Evolutionary conservation across 1,140 invertebrate species (phyloP), one percentile per base, ranked within the genome.

Genomic region (Carposina sasakii): DNA sequence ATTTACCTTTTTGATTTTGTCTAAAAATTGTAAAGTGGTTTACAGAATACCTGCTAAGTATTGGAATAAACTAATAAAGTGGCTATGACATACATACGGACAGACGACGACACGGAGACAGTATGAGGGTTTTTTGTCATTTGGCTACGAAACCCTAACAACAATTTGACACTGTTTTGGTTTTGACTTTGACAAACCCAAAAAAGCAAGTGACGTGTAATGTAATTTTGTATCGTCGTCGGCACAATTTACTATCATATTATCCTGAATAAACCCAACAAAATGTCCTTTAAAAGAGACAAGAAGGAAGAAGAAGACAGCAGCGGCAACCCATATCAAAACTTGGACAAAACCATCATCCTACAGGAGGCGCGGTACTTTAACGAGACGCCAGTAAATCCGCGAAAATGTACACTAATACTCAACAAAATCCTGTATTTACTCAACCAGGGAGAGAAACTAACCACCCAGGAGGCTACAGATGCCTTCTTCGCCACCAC

Each of bases 401-500:
- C 96, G 2, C 88, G 94, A 85, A 99, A 98, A 94, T 99, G 98
- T 86, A 93, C 93, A 6, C 91, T 93, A 57, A 98, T 99, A 70
- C 87, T 99, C 30, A 98, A 97, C 45, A 99, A 99, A 86, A 94
- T 99, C 44, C 85, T 99, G 1, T 99, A 98, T 83, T 85, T 99
- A 48, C 86, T 99, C 19, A 98, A 99, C 76, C 97, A 94, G 68
- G 96, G 98, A 0, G 98, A 99, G 76, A 90, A 91, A 57, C 87
- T 99, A 44, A 93, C 94, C 5, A 91, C 93, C 0, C 94, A 92
- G 37, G 98, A 99, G 86, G 98, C 98, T 0, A 99, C 98, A 8
- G 98, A 99, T 70, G 93, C 94, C 13, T 99, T 99, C 81, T 99
- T 99, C 87, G 98, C 98, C 8, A 98, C 99, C 90, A 99, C 98